Evolutionary conservation across 2,888 invertebrate genomes (phyloP), one percentile per base, ranked within the genome.

Genomic region (Cerastis rubricosa): DNA sequence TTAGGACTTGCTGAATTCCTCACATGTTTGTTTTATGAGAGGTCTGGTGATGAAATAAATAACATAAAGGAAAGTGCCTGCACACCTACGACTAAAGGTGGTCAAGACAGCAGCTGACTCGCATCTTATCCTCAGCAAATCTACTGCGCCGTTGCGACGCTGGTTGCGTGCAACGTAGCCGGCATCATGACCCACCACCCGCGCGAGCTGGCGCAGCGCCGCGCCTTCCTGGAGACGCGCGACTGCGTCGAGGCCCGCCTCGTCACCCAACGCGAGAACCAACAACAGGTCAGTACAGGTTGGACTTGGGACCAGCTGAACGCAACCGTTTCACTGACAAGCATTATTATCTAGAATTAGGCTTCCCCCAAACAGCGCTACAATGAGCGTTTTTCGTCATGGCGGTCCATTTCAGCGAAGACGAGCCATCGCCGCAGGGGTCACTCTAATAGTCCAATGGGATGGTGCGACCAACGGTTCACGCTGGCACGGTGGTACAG

Each of bases 211-310:
- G 98, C 99, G 0, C 99, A 99, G 94, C 97, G 99, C 54, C 98
- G 99, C 90, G 99, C 99, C 9, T 99, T 99, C 96, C 97, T 99
- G 57, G 99, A 99, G 97, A 99, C 99, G n/a, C 97, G 99, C 66
- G 98, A 98, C 93, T 99, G 99, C 96, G 98, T 99, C 70, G 98
- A 99, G 93, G 99, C 99, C 0, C 97, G 99, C 45, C 97, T 99
- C 65, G 98, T 98, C 84, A 99, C 98, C 40, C 99, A 99, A 95
- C 97, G 98, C 83, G 99, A 99, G 95, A 99, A 99, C 95, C 99
- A 99, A 93, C 99, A 99, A 96, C 99, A 99, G 98, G 99, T 99
- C 17, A 59, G 25, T 64, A 64, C 7, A 14, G 1, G 59, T 17
- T 29, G 19, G 29, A 29, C 29, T 29, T 17, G 29, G 17, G 3